phyloP scores from a whole-genome alignment of 2,797 vertebrate genomes.

The Falco concolor region DNA sequence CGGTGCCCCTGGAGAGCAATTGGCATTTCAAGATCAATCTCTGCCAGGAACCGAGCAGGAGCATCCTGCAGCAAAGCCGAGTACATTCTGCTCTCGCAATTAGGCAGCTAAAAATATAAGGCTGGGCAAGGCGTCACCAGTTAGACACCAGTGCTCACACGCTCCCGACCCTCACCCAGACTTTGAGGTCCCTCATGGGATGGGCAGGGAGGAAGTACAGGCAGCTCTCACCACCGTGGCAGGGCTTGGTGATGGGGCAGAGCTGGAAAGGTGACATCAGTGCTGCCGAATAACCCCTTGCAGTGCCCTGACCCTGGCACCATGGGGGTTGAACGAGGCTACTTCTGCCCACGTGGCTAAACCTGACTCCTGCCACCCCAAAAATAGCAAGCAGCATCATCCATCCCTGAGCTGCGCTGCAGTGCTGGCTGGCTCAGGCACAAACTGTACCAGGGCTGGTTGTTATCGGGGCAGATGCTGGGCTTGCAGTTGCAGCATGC shows the following conservation, averaged over 20 bases:
- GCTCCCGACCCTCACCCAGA: fast-evolving
- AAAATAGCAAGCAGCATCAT: background rate
- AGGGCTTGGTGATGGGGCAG: background rate
- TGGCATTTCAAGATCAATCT: conserved; percentile 69
- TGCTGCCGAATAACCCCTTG: background rate
- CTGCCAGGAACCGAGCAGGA: conserved; percentile 42
- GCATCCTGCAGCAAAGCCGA: conserved; percentile 47
- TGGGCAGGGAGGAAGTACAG: background rate
- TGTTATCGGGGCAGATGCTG: background rate
- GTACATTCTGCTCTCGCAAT: conserved; percentile 53
- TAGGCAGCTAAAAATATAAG: conserved; percentile 62
- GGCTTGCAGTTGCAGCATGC: background rate
- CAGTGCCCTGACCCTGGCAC: background rate
- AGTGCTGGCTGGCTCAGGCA: background rate
- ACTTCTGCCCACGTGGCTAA: background rate
- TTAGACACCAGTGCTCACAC: background rate
- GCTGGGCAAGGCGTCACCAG: background rate
- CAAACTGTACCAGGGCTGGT: background rate
- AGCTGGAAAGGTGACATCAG: background rate
- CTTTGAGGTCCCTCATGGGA: background rate
- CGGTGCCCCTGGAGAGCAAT: conserved; percentile 45
- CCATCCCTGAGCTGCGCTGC: fast-evolving
- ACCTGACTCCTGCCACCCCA: background rate
- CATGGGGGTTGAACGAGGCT: fast-evolving
- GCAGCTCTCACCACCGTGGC: fast-evolving